These are phyloP conservation scores for Acanthaster planci DNA, from an alignment of 35 echinoderm and acorn worm species.

Conservation along the genomic window DNA sequence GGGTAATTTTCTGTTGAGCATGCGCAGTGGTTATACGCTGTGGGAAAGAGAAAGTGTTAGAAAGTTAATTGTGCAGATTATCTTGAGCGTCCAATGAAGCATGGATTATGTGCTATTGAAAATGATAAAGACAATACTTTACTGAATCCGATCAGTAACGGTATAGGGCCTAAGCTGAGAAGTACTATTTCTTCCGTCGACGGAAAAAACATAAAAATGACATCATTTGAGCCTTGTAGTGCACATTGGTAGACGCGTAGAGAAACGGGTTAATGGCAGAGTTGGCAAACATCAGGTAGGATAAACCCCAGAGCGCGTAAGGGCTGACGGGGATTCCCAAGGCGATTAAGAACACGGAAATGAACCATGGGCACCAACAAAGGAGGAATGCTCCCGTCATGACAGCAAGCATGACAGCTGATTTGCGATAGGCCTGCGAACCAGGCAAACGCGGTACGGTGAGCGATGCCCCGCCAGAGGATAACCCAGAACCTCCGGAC, in stretches of 20 bases:
- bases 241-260: conserved; percentile 34
- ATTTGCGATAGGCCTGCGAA: conserved; percentile 21
- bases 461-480: not conserved
- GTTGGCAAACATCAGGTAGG: conserved; percentile 24
- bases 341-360: not conserved
- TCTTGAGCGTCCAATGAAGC: no score
- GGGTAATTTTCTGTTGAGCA: no score
- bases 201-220: not conserved
- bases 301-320: conserved; percentile 15
- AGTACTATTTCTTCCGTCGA: not conserved
- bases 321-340: not conserved
- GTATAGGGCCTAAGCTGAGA: no score
- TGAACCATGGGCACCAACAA: conserved; percentile 27
- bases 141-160: no score
- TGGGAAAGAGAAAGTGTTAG: no score
- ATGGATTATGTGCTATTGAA: no score
- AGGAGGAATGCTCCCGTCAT: conserved; percentile 27
- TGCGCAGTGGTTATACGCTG: no score
- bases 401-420: conserved; percentile 20
- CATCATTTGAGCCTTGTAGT: not conserved
- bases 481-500: no score
- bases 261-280: conserved; percentile 47
- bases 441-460: not conserved
- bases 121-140: no score
- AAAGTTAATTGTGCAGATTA: no score